These are phyloP conservation scores for Squalus acanthias DNA, from an alignment of 2,797 vertebrate species.

Conservation along the genomic window DNA sequence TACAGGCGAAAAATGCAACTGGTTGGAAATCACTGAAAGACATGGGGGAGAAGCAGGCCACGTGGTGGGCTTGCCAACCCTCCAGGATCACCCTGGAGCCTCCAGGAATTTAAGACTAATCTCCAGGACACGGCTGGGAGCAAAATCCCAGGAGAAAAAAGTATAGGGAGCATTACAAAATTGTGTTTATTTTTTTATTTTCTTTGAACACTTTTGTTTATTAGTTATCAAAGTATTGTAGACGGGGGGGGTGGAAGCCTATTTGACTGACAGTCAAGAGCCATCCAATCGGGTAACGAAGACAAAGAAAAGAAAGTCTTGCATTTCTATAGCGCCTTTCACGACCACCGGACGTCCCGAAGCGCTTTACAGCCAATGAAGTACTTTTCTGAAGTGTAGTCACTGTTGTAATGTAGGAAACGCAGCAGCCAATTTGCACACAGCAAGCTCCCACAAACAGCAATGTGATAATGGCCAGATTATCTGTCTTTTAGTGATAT, in stretches of 20 bases:
- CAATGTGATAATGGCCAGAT: too few species aligned
- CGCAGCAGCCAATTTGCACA: too few species aligned
- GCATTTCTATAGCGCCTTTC: too few species aligned
- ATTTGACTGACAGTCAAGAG: not conserved
- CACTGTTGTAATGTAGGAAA: too few species aligned
- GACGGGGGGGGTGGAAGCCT: not conserved
- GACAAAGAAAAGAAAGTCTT: too few species aligned
- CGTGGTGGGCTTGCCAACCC: not conserved
- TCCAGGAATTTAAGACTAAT: not conserved
- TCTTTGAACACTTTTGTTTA: not conserved
- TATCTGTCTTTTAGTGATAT: too few species aligned
- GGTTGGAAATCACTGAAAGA: not conserved
- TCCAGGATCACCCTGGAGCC: not conserved
- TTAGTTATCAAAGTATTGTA: not conserved
- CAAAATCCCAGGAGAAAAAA: not conserved
- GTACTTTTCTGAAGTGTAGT: too few species aligned
- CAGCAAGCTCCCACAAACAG: too few species aligned
- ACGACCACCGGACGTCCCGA: too few species aligned
- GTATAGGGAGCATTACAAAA: not conserved
- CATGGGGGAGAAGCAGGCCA: not conserved
- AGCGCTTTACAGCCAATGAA: too few species aligned
- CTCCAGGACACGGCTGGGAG: not conserved
- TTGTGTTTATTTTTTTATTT: not conserved
- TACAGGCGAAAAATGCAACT: not conserved
- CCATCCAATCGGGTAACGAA: not conserved